These are phyloP conservation scores for Leptinotarsa juncta DNA, from an alignment of 2,888 invertebrate species.

Conservation along the genomic window DNA sequence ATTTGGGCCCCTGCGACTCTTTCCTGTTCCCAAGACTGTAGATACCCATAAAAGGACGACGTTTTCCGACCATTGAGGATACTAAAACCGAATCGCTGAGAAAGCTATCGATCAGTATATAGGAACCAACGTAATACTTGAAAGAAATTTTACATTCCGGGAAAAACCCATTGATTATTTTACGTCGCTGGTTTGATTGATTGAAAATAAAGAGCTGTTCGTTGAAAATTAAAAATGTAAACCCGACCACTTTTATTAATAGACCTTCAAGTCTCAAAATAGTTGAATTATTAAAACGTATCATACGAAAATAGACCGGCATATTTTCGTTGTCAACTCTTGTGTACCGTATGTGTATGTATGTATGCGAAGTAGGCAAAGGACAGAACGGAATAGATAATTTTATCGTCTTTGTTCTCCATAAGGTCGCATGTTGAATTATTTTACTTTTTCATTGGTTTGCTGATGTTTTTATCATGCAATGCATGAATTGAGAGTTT, in stretches of 20 bases:
- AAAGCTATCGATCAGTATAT: too few relatives aligned
- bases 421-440: conserved; percentile 9
- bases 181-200: background rate
- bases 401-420: conserved; percentile 14
- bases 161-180: too few relatives aligned
- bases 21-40: too few relatives aligned
- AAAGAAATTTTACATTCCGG: too few relatives aligned
- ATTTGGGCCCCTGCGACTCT: too few relatives aligned
- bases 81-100: too few relatives aligned
- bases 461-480: conserved; percentile 6
- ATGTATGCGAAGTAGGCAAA: conserved; percentile 6
- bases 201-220: background rate
- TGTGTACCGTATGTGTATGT: conserved; percentile 6
- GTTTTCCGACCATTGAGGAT: too few relatives aligned
- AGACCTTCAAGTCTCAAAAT: background rate
- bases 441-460: conserved; percentile 8
- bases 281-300: conserved; percentile 10
- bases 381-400: conserved; percentile 16
- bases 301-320: background rate
- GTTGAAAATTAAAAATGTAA: background rate
- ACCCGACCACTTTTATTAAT: background rate
- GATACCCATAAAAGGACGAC: too few relatives aligned
- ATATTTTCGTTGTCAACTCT: conserved; percentile 6
- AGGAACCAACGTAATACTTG: too few relatives aligned
- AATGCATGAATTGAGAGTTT: conserved; percentile 4